Conservation (phyloP, 2,888 invertebrate species). For the Graphium colonna region DNA sequence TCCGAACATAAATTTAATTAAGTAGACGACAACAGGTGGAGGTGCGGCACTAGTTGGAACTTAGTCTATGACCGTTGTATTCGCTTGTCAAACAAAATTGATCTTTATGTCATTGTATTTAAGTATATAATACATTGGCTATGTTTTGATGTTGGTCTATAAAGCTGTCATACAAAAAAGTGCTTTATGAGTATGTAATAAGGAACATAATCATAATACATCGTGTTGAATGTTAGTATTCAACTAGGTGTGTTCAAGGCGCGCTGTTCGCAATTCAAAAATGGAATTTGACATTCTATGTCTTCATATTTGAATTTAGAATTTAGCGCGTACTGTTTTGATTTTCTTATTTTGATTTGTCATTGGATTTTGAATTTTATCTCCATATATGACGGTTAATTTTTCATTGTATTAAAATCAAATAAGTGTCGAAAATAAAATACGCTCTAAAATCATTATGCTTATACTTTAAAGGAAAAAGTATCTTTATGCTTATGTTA, state of each 20-base stretch:
- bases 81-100: neutral
- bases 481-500: no score
- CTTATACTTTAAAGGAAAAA: no score
- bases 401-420: no score
- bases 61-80: neutral
- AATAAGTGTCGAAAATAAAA: no score
- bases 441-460: no score
- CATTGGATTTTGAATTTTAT: no score
- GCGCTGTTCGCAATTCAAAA: constrained; percentile 43
- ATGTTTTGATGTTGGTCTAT: neutral
- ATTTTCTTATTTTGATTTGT: neutral
- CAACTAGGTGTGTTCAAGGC: constrained; percentile 25
- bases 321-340: constrained; percentile 5
- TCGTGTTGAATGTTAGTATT: neutral
- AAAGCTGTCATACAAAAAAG: no score
- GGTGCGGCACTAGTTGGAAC: constrained; percentile 30
- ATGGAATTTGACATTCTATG: constrained; percentile 51
- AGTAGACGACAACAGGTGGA: constrained; percentile 32
- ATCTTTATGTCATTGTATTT: neutral
- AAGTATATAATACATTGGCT: neutral
- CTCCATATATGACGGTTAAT: no score
- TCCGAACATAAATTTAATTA: constrained; percentile 18
- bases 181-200: neutral
- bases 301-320: constrained; percentile 34
- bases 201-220: neutral